Conservation (phyloP, 2,113 vertebrate genomes). For the Syngnathus typhle region DNA sequence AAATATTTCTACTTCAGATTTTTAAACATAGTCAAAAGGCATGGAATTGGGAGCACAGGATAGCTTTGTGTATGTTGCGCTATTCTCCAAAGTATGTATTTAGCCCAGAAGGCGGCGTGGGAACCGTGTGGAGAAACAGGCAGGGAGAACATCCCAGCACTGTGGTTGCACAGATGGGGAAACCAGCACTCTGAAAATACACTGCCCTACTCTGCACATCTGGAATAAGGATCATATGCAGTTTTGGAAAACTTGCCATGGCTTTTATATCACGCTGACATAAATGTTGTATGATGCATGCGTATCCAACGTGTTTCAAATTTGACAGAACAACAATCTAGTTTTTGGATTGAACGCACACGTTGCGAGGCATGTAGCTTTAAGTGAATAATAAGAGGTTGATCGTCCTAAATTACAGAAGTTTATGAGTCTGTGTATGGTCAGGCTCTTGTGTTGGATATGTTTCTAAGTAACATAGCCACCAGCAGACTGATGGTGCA, state of each 20-base stretch:
- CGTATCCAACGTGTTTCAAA: neutral
- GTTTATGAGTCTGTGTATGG: conserved; percentile 22
- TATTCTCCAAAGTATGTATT: conserved; percentile 65
- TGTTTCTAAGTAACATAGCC: conserved; percentile 16
- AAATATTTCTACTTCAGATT: conserved; percentile 7
- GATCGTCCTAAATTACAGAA: conserved; percentile 33
- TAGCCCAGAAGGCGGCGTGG: conserved; percentile 62
- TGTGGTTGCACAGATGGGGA: conserved; percentile 67
- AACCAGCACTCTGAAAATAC: conserved; percentile 66
- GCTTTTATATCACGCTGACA: conserved; percentile 30
- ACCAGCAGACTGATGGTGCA: conserved; percentile 24
- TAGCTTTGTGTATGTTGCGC: conserved; percentile 49
- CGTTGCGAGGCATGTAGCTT: conserved; percentile 18
- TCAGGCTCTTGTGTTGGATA: neutral
- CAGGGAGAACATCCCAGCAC: conserved; percentile 51
- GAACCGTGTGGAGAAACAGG: conserved; percentile 51
- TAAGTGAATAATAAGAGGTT: conserved; percentile 32
- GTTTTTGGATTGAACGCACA: conserved; percentile 10
- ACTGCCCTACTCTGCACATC: conserved; percentile 54
- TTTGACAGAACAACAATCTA: neutral
- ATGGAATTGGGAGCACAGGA: conserved; percentile 30
- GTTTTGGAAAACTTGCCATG: conserved; percentile 38
- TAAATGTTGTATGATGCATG: conserved; percentile 6
- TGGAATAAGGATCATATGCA: conserved; percentile 44
- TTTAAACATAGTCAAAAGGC: conserved; percentile 24